Conservation (phyloP, 2,113 vertebrate genomes). For the Dunckerocampus dactyliophorus region DNA sequence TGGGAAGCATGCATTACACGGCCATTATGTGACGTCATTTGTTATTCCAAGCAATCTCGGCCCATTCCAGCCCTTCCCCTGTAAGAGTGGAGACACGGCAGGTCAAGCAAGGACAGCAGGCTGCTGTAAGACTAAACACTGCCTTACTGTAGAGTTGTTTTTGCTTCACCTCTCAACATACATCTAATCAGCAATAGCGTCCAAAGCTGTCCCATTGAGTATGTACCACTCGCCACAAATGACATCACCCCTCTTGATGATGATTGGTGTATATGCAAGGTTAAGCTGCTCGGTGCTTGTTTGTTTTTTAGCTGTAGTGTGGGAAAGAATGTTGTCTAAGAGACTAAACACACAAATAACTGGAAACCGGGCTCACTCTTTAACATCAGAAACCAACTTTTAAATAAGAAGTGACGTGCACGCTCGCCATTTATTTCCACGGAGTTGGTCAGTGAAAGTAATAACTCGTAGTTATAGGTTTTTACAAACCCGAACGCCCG, state of each 20-base stretch:
- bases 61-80: conserved; percentile 24
- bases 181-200: too few relatives aligned
- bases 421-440: background rate
- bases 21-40: conserved; percentile 49
- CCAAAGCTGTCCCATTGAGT: conserved; percentile 5
- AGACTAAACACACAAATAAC: conserved; percentile 35
- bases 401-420: background rate
- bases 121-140: background rate
- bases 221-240: conserved; percentile 7
- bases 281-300: background rate
- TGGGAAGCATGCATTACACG: conserved; percentile 29
- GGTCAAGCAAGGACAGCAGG: conserved; percentile 24
- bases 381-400: background rate
- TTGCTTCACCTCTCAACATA: conserved; percentile 1
- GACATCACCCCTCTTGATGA: conserved; percentile 1
- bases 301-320: background rate
- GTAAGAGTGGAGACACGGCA: background rate
- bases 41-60: conserved; percentile 42
- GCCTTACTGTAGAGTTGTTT: background rate
- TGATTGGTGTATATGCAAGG: background rate
- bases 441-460: too few relatives aligned
- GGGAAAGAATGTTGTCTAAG: conserved; percentile 13
- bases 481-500: too few relatives aligned
- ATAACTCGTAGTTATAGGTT: too few relatives aligned
- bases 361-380: conserved; percentile 9